Percentiles rank a stretch among this genome's conserved stretches.
Evolutionary conservation across 2,113 vertebrate genomes (phyloP).

Genomic region (Mandrillus leucophaeus): DNA sequence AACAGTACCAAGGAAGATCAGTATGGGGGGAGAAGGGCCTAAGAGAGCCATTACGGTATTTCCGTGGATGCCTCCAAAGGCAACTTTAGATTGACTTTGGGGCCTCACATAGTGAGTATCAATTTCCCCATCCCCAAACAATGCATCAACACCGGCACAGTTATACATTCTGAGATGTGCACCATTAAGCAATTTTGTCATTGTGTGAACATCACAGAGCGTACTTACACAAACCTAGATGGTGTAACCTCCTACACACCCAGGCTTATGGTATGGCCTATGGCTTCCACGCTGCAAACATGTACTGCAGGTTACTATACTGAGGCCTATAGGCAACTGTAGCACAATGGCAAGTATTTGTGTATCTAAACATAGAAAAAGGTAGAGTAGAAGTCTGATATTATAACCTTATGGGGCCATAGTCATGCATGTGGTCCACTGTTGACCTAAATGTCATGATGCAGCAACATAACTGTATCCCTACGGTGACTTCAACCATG

Average conservation of each 20-base stretch:
- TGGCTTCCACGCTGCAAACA: background rate
- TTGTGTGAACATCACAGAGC: background rate
- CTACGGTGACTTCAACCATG: background rate
- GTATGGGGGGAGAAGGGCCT: rapidly evolving
- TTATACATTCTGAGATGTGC: background rate
- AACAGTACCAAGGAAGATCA: background rate
- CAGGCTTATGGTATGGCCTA: background rate
- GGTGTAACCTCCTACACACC: background rate
- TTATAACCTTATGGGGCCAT: background rate
- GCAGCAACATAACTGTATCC: background rate
- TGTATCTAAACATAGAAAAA: background rate
- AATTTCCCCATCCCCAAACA: background rate
- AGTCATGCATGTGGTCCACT: background rate
- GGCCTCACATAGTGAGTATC: background rate
- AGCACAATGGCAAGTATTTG: background rate
- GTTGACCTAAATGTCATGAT: background rate
- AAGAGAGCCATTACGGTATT: rapidly evolving
- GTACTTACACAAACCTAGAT: background rate
- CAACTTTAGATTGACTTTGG: background rate
- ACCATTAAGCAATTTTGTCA: background rate
- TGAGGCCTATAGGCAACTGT: background rate
- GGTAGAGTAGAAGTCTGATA: background rate
- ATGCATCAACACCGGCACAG: background rate
- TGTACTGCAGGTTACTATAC: background rate
- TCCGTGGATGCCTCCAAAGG: background rate